Base-by-base conservation (phyloP, 1,140 invertebrate species). In the Pogonus chalceus region DNA sequence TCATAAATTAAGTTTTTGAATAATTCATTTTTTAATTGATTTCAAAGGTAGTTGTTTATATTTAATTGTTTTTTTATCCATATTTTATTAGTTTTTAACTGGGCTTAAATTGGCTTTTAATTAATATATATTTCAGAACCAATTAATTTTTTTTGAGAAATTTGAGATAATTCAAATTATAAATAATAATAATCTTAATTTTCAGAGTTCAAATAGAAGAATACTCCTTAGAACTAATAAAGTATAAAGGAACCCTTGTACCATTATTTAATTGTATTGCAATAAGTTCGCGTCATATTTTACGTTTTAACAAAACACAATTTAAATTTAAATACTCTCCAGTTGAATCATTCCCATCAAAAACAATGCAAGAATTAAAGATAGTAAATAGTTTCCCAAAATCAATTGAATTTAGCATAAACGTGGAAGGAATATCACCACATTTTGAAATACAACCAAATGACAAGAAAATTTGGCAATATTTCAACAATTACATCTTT, bases 291-390 rank as follows among this genome's bases (percentile, higher is more conserved):
- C 21, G 49, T 43, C 35, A 57, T 53, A 43, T 46, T 53, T 16
- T 52, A 39, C n/a, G 52, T 43, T 43, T 43, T 18, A 10, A 7
- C 3, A 43, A 43, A 18, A 43, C 18, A 16, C 18, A 10, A 3
- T 18, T 43, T 23, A 35, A 50, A 10, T 59, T 59, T 31, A 51
- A 20, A 16, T 59, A 59, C 23, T 54, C 47, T 24, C 55, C 57
- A 1, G 18, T 23, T 20, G 23, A 14, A 16, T 26, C 51, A 18
- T 39, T 49, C 23, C 35, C 39, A 10, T 50, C 49, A 26, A 23
- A 49, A 14, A 49, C 55, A 1, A 48, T 2, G 0, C 50, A 60
- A 16, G 35, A 48, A 12, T 43, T 60, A 14, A 35, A 21, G 12
- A 60, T 60, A 18, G n/a, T 2, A 3, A 60, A 60, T 43, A 35